Base-by-base conservation (phyloP, 2,888 invertebrate genomes). In the Melieria picta region DNA sequence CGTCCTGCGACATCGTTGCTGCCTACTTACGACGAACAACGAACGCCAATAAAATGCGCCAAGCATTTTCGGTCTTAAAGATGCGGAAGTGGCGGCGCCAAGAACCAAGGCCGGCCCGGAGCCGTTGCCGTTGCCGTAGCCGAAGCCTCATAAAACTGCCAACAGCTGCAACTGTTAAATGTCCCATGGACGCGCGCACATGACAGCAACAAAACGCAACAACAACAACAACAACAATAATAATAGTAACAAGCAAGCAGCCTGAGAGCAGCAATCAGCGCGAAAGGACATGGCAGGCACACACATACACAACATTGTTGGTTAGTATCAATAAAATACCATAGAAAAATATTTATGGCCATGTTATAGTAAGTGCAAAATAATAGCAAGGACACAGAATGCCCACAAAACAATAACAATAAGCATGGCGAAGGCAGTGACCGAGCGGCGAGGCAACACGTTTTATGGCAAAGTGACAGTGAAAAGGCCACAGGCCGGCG, bases 161-260 rank as follows among this genome's bases (percentile, higher is more conserved):
- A 79, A 79, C 79, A 78, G 77, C 77, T 78, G 78, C 73, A 77
- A 75, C 75, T 77, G 76, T 77, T 77, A 77, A 78, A 75, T 76
- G 77, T 74, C 75, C 62, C 65, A 47, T 42, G 69, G 71, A 48
- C 46, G 56, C 65, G 43, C 43, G 42, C 16, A 16, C 10, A 30
- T 7, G 10, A 42, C 4, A 45, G 16, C 63, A 66, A 64, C 47
- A 69, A 9, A 61, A 69, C 3, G 62, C 65, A 43, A 43, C 48
- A 69, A 72, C 69, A 72, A 69, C 65, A 58, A 48, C 52, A 45
- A 64, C 30, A 68, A 43, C 47, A 43, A 50, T 16, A 10, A 9
- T n/a, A 10, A n/a, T 4, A 43, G 7, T 61, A 16, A 30, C 30
- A 46, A 13, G 61, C 9, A 61, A 61, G 5, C 7, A 45, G 13